Percentiles rank a stretch among this genome's conserved stretches.
Evolutionary conservation across 1,140 invertebrate genomes (phyloP).

Genomic region (Brachionus plicatilis): DNA sequence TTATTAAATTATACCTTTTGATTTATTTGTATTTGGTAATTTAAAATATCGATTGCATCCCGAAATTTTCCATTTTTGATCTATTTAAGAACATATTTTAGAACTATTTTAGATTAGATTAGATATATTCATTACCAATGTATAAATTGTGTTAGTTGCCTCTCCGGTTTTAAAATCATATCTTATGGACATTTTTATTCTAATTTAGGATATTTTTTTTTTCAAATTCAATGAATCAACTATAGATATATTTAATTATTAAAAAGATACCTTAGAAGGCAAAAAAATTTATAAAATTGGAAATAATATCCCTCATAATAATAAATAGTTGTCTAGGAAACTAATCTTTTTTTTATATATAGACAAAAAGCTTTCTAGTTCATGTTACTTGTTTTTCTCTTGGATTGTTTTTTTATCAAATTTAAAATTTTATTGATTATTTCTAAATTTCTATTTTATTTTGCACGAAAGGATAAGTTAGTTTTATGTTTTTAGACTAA

Average conservation of each 20-base stretch:
- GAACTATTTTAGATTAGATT: background rate
- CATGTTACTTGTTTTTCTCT: background rate
- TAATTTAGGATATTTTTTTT: background rate
- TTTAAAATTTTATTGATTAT: background rate
- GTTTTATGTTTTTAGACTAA: background rate
- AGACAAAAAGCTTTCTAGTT: background rate
- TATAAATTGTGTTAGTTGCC: conserved; percentile 14
- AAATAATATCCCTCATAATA: conserved; percentile 24
- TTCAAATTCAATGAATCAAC: background rate
- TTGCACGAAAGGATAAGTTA: background rate
- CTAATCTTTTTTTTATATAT: conserved; percentile 4
- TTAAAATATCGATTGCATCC: conserved; percentile 38
- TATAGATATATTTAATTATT: background rate
- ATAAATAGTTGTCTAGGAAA: conserved; percentile 21
- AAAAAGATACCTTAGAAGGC: background rate
- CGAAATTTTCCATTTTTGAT: conserved; percentile 25
- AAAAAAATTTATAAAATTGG: background rate
- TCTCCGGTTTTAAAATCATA: conserved; percentile 10
- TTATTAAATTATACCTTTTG: conserved; percentile 20
- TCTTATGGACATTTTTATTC: conserved; percentile 13
- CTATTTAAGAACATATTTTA: background rate
- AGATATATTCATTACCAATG: conserved; percentile 13
- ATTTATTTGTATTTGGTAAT: conserved; percentile 31
- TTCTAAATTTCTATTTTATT: background rate
- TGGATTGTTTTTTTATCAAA: background rate